These are phyloP conservation scores for Toxotes lorentzi DNA, from an alignment of 2,797 vertebrate genomes.

Conservation along the genomic window DNA sequence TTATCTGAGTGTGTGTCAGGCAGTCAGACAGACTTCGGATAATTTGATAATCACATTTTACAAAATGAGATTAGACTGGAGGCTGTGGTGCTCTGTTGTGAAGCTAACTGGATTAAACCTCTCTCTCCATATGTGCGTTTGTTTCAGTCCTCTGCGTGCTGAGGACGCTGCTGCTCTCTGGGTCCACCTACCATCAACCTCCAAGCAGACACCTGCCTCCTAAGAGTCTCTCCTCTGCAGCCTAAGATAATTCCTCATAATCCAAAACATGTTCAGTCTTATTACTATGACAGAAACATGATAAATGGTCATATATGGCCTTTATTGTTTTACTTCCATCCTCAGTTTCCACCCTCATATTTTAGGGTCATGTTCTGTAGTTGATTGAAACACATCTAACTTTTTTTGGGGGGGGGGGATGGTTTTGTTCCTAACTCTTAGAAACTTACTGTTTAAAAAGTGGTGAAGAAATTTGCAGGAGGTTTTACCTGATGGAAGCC, in stretches of 20 bases:
- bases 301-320: too few relatives aligned
- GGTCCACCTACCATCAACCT: not conserved
- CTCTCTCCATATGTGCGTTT: slow-evolving; percentile 39
- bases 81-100: slow-evolving; percentile 29
- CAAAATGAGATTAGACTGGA: slow-evolving; percentile 59
- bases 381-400: too few relatives aligned
- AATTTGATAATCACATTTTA: slow-evolving; percentile 66
- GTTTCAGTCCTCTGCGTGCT: slow-evolving; percentile 1
- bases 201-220: not conserved
- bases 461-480: too few relatives aligned
- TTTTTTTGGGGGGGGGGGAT: too few relatives aligned
- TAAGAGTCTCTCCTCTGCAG: not conserved
- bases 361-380: too few relatives aligned
- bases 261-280: not conserved
- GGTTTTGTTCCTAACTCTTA: not conserved
- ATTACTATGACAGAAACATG: too few relatives aligned
- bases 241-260: not conserved
- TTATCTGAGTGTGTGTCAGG: slow-evolving; percentile 10
- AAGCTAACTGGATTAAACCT: slow-evolving; percentile 66
- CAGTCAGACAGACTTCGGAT: slow-evolving; percentile 31
- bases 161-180: not conserved
- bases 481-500: slow-evolving; percentile 88
- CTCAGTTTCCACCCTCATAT: too few relatives aligned
- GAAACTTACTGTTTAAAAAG: not conserved
- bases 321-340: too few relatives aligned